Evolutionary conservation across 30 jellyfish, hydroid and myxozoan genomes (phyloP), one percentile per base, ranked within the genome.

Genomic region (Hydractinia symbiolongicarpus): DNA sequence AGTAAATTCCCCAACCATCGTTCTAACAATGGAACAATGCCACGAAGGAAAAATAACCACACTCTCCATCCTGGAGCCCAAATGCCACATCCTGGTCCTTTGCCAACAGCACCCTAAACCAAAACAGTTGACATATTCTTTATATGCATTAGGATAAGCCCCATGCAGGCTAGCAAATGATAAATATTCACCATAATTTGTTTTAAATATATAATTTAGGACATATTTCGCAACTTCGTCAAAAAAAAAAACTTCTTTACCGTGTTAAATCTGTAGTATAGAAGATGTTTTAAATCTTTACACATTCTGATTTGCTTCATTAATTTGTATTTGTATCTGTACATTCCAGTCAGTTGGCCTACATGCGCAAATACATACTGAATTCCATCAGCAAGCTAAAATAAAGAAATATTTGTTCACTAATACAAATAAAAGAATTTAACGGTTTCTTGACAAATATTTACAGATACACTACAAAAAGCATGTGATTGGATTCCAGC

Each of bases 61-160:
- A 94, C 99, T 5, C 99, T 84, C 99, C 99, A 94, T 8, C 99
- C 97, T 11, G 99, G 97, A 1, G 99, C 95, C 99, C 99, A 94
- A 78, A 94, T 44, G 44, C 99, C 99, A 77, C 96, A 88, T 0
- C 99, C 99, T 7, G 99, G 99, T 9, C 99, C 99, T 82, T 94
- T 94, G 69, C 99, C 99, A 76, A 94, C 99, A 54, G 97, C 98
- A 11, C 99, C 98, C 98, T 93, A 68, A 54, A 53, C 73, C 19
- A n/a, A 62, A 49, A 40, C 7, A 50, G 8, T 53, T 21, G 53
- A n/a, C 60, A 20, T 71, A 13, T 67, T 13, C 53, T 67, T 58
- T 58, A 11, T 58, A 11, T 11, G 69, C 19, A 11, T 17, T 17
- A 11, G 69, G 69, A 58, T 11, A 17, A 1, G 69, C 69, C 69